Conservation (phyloP, 2,797 vertebrate genomes). For the Xyrichtys novacula region DNA sequence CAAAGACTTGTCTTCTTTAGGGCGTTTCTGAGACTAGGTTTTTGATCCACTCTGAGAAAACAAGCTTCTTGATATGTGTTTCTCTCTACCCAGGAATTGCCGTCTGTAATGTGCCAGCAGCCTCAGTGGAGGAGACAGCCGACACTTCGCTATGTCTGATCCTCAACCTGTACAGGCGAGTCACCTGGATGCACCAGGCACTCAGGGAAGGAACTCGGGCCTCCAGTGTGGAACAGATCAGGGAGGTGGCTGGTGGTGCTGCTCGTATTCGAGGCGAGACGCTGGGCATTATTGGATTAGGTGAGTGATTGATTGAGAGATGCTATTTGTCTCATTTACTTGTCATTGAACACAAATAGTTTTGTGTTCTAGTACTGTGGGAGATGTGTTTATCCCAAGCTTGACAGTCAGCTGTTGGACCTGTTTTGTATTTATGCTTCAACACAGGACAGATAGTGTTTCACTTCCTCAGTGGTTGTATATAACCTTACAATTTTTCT, state of each 20-base stretch:
- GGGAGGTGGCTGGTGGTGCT: slow-evolving; percentile 91
- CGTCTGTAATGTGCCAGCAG: slow-evolving; percentile 91
- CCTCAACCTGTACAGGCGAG: slow-evolving; percentile 91
- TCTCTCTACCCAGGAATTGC: slow-evolving; percentile 86
- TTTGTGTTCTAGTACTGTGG: slow-evolving; percentile 2
- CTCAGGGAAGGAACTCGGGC: slow-evolving; percentile 91
- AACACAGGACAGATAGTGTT: background rate
- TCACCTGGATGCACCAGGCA: slow-evolving; percentile 93
- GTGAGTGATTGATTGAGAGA: slow-evolving; percentile 74
- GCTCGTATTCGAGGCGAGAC: slow-evolving; percentile 92
- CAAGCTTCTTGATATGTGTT: background rate
- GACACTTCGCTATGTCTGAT: slow-evolving; percentile 93
- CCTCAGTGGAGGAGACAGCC: slow-evolving; percentile 92
- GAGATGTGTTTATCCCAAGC: background rate
- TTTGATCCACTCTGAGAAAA: background rate
- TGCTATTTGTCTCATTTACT: background rate
- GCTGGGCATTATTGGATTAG: slow-evolving; percentile 91
- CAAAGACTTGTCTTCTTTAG: background rate
- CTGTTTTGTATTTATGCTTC: background rate
- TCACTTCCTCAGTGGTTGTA: background rate
- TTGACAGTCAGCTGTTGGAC: background rate
- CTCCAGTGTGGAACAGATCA: slow-evolving; percentile 91
- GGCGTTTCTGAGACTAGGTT: background rate
- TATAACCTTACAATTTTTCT: background rate
- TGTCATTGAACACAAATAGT: background rate